phyloP scores from a whole-genome alignment of 2,888 invertebrate species.

The Drosophila greeni region DNA sequence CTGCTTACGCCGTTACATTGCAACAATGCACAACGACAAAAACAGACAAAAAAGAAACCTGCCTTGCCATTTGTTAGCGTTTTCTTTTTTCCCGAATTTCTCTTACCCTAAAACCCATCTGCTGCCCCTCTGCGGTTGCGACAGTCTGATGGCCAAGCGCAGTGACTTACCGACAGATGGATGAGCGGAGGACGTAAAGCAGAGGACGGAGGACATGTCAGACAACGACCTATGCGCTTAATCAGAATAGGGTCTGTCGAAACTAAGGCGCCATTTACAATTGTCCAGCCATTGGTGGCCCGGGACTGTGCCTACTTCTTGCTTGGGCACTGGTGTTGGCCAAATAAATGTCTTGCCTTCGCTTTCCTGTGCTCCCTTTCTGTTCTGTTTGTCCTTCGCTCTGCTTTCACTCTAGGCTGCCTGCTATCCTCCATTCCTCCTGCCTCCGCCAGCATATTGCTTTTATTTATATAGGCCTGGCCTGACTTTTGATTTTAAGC shows the following conservation, averaged over 20 bases:
- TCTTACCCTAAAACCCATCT: background rate
- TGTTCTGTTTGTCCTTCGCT: conserved; percentile 40
- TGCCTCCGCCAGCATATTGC: conserved; percentile 57
- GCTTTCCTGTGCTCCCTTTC: conserved; percentile 28
- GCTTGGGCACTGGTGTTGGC: conserved; percentile 46
- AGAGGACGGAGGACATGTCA: conserved; percentile 21
- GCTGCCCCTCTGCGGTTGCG: conserved; percentile 55
- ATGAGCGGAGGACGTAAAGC: background rate
- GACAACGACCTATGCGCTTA: conserved; percentile 58
- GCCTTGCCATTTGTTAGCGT: conserved; percentile 54
- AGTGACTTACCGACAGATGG: conserved; percentile 32
- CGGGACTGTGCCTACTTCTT: conserved; percentile 19
- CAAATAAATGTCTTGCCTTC: conserved; percentile 49
- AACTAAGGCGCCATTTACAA: conserved; percentile 66
- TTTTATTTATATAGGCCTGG: conserved; percentile 69
- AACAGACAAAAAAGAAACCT: conserved; percentile 15
- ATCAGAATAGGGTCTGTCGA: conserved; percentile 59
- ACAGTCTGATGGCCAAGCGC: conserved; percentile 46
- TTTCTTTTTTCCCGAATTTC: conserved; percentile 35
- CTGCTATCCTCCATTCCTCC: conserved; percentile 47
- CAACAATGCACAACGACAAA: conserved; percentile 50
- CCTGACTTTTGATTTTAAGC: conserved; percentile 71
- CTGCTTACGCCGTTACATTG: conserved; percentile 69
- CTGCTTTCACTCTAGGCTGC: conserved; percentile 34
- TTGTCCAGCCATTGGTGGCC: conserved; percentile 39